Conservation (phyloP, 2,888 invertebrate species). For the Coremacera marginata region DNA sequence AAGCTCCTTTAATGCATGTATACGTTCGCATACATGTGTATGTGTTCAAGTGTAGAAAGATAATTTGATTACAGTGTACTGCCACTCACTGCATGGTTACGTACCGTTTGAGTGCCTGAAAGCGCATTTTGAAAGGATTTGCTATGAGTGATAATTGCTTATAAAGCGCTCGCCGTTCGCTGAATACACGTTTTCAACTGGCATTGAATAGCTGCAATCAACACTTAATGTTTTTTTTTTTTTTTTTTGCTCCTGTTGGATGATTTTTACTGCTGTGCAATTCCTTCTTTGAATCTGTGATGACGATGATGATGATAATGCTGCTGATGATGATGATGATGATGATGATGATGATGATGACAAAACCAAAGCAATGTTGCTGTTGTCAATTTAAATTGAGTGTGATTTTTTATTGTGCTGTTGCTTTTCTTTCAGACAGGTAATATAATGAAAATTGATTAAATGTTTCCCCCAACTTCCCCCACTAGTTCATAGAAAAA, state of each 20-base stretch:
- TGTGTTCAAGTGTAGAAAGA: too few species aligned
- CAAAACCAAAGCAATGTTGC: background rate
- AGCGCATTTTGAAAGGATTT: background rate
- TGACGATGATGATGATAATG: background rate
- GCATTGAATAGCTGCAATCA: slow-evolving; percentile 2
- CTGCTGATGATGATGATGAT: background rate
- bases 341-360: background rate
- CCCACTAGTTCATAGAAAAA: too few species aligned
- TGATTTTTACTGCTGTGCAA: background rate
- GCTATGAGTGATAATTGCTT: background rate
- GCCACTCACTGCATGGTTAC: too few species aligned
- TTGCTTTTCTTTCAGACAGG: too few species aligned
- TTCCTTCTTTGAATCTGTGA: background rate
- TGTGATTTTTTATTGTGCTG: too few species aligned
- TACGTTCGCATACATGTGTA: too few species aligned
- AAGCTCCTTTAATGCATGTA: too few species aligned
- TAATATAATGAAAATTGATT: too few species aligned
- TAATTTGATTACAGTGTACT: too few species aligned
- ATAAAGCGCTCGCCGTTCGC: background rate
- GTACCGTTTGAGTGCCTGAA: background rate
- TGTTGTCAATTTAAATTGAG: background rate
- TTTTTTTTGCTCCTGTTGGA: too few species aligned
- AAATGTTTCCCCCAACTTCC: too few species aligned
- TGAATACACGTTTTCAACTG: background rate
- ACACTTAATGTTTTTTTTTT: background rate